Conservation (phyloP, 2,797 vertebrate genomes). For the Manis crassicaudata region DNA sequence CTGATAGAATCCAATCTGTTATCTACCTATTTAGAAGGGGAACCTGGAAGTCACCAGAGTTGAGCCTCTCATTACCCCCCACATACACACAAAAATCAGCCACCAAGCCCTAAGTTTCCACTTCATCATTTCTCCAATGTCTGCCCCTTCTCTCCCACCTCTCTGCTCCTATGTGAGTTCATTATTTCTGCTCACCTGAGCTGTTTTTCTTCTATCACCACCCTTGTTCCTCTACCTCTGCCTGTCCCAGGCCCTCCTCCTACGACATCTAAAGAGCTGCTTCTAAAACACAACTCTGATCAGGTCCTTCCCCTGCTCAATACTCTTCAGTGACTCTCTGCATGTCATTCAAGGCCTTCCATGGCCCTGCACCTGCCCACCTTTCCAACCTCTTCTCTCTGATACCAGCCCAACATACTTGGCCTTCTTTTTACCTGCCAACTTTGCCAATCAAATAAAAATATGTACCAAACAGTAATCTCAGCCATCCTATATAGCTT, state of each 20-base stretch:
- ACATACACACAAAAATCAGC: background rate
- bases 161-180: background rate
- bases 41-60: background rate
- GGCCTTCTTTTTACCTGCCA: background rate
- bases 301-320: too few species aligned
- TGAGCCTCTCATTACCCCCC: background rate
- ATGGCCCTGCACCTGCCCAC: background rate
- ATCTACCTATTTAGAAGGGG: background rate
- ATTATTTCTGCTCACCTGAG: background rate
- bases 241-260: rapidly evolving
- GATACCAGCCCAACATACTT: background rate
- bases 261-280: background rate
- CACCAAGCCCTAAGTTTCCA: background rate
- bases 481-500: background rate
- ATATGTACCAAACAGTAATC: background rate
- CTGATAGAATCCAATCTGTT: background rate
- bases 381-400: background rate
- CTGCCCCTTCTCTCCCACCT: background rate
- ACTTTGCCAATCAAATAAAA: background rate
- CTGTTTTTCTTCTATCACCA: background rate
- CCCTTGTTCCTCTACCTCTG: background rate
- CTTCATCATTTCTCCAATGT: background rate
- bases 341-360: background rate
- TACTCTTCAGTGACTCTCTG: background rate
- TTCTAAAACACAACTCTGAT: background rate